Conservation (phyloP, 2,888 invertebrate genomes). For the Pocota personata region DNA sequence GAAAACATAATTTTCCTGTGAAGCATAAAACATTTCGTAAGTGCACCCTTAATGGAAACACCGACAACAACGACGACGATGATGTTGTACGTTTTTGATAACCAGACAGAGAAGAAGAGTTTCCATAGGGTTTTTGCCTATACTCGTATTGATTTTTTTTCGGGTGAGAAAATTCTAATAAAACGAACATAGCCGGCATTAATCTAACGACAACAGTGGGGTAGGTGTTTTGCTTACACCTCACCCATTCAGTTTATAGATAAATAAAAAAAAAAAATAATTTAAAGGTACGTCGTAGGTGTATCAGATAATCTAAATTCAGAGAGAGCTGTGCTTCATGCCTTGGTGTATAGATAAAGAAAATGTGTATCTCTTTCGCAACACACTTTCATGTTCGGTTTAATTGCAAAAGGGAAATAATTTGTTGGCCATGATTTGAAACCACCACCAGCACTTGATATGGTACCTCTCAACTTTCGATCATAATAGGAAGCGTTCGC, state of each 20-base stretch:
- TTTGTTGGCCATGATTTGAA: constrained; percentile 29
- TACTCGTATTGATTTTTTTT: constrained; percentile 42
- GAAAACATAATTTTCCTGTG: constrained; percentile 39
- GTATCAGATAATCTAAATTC: neutral
- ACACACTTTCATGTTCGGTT: neutral
- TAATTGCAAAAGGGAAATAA: constrained; percentile 33
- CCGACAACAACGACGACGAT: neutral
- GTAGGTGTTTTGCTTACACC: neutral
- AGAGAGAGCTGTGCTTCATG: neutral
- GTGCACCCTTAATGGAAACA: constrained; percentile 21
- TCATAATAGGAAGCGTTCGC: constrained; percentile 43
- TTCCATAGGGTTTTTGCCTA: neutral
- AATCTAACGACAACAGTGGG: neutral
- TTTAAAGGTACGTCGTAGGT: neutral
- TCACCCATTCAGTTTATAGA: neutral
- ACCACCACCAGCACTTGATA: constrained; percentile 41
- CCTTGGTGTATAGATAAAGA: neutral
- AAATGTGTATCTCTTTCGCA: constrained; percentile 22
- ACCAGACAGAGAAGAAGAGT: neutral
- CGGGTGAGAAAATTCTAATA: constrained; percentile 3
- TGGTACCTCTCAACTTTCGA: constrained; percentile 37
- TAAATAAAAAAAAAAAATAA: neutral
- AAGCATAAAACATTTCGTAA: constrained; percentile 50
- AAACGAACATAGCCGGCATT: neutral
- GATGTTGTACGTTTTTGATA: constrained; percentile 1